phyloP scores from a whole-genome alignment of 2,113 vertebrate genomes.

The Suricata suricatta region DNA sequence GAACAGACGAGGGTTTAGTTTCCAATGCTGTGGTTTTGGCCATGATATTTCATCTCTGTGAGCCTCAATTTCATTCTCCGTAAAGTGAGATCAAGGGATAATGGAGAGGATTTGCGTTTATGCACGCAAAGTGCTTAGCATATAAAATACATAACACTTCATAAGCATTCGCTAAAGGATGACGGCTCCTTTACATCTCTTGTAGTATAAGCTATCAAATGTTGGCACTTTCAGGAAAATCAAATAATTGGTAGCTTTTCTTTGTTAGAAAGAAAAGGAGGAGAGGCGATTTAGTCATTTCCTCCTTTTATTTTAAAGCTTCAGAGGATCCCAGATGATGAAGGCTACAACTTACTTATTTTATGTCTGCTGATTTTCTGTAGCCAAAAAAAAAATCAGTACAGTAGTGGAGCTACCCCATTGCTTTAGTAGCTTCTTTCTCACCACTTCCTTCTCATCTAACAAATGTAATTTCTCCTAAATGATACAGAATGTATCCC shows the following conservation, averaged over 20 bases:
- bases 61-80: background rate
- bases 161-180: background rate
- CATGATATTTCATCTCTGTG: background rate
- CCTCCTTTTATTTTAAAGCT: background rate
- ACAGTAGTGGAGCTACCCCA: background rate
- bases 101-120: background rate
- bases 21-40: background rate
- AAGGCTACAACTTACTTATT: background rate
- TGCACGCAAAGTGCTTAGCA: background rate
- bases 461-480: background rate
- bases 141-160: background rate
- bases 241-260: background rate
- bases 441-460: background rate
- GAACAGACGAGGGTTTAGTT: background rate
- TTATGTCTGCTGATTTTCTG: background rate
- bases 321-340: background rate
- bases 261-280: background rate
- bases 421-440: background rate
- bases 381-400: background rate
- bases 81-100: background rate
- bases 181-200: background rate
- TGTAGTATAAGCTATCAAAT: background rate
- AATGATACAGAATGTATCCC: rapidly evolving
- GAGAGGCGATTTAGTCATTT: background rate
- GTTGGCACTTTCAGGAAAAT: background rate